phyloP scores from a whole-genome alignment of 2,797 vertebrate genomes.

The Yasuhikotakia modesta region DNA sequence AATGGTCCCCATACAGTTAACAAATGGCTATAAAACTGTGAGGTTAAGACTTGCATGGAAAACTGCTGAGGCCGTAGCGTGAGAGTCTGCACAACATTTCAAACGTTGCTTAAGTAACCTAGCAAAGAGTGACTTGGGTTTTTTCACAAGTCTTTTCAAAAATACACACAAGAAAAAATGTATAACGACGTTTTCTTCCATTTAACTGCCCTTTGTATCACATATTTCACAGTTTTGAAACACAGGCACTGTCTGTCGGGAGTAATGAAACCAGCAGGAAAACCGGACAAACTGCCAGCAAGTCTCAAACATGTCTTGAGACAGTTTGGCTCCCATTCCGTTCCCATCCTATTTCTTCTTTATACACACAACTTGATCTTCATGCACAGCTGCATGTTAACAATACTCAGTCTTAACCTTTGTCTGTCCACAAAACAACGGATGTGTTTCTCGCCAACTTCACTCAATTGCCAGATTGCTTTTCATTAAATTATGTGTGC shows the following conservation, averaged over 20 bases:
- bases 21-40: conserved; percentile 32
- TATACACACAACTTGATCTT: conserved; percentile 11
- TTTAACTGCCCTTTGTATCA: conserved; percentile 29
- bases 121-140: conserved; percentile 28
- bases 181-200: conserved; percentile 15
- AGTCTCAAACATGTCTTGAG: conserved; percentile 8
- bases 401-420: conserved; percentile 18
- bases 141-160: background rate
- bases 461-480: conserved; percentile 18
- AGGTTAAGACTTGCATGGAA: conserved; percentile 27
- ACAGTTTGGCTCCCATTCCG: conserved; percentile 15
- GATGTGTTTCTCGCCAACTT: conserved; percentile 3
- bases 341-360: background rate
- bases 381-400: conserved; percentile 27
- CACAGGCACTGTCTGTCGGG: conserved; percentile 25
- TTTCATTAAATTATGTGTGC: background rate
- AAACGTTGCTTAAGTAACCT: conserved; percentile 24
- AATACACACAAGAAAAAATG: background rate
- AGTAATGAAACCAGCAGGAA: conserved; percentile 40
- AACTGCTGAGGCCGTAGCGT: conserved; percentile 2
- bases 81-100: conserved; percentile 33
- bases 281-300: conserved; percentile 27
- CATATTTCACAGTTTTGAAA: conserved; percentile 4
- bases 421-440: background rate
- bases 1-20: background rate